These are phyloP conservation scores for Hoplostethus mediterraneus DNA, from an alignment of 2,797 vertebrate species.

Conservation along the genomic window DNA sequence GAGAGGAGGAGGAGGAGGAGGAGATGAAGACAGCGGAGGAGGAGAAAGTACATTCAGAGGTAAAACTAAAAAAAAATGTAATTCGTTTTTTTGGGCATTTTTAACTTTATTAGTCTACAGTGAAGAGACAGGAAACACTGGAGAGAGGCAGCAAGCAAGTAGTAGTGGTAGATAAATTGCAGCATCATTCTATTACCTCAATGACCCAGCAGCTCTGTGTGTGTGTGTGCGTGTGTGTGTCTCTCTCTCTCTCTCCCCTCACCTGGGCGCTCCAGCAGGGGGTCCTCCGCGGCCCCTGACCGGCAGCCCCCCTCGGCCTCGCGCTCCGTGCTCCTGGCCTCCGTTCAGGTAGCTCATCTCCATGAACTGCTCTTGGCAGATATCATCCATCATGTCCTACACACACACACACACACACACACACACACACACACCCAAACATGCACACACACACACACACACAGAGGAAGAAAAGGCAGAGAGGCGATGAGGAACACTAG, in stretches of 20 bases:
- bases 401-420: conserved; percentile 14
- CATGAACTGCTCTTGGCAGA: conserved; percentile 98
- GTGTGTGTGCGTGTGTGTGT: not conserved
- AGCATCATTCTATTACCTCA: conserved; percentile 1
- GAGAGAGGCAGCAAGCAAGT: too few relatives aligned
- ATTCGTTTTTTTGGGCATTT: too few relatives aligned
- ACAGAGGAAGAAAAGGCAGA: conserved; percentile 5
- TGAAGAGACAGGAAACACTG: too few relatives aligned
- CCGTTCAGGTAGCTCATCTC: conserved; percentile 97
- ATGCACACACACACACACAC: too few relatives aligned
- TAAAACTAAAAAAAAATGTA: too few relatives aligned
- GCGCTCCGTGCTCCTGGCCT: conserved; percentile 89
- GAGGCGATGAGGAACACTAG: conserved; percentile 14
- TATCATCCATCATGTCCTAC: conserved; percentile 99
- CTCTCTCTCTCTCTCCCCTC: conserved; percentile 43
- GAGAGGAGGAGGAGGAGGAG: not conserved
- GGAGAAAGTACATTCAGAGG: too few relatives aligned
- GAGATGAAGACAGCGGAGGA: not conserved
- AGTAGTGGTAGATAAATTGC: not conserved
- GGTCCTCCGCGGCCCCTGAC: conserved; percentile 91
- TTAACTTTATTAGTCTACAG: too few relatives aligned
- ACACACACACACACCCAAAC: conserved; percentile 2
- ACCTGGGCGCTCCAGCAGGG: conserved; percentile 92
- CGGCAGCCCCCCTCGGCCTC: conserved; percentile 91
- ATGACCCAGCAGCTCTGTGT: conserved; percentile 5